phyloP scores from a whole-genome alignment of 2,797 vertebrate genomes.

The Acanthopagrus latus region DNA sequence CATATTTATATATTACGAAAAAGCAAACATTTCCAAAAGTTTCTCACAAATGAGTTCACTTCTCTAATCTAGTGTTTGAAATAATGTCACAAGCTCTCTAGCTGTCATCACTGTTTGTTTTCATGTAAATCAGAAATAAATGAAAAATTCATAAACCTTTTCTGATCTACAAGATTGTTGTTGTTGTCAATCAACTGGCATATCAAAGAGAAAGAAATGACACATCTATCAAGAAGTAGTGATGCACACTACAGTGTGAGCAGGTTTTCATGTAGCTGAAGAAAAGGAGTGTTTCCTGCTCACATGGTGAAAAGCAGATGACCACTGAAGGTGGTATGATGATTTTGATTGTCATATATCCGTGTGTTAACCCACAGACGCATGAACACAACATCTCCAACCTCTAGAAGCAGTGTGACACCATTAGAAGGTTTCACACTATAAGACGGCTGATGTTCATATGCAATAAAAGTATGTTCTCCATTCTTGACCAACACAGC shows the following conservation, averaged over 20 bases:
- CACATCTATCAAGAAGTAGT: background rate
- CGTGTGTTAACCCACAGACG: accelerated
- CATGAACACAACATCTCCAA: conserved; percentile 67
- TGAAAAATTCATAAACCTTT: background rate
- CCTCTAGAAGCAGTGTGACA: conserved; percentile 58
- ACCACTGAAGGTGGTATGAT: conserved; percentile 62
- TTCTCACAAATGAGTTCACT: background rate
- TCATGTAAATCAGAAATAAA: background rate
- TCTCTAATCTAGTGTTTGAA: background rate
- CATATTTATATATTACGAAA: background rate
- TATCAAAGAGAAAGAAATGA: too few species aligned
- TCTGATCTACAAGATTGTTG: background rate
- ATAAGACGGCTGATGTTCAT: accelerated
- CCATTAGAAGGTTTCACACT: background rate
- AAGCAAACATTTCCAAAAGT: background rate
- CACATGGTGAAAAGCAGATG: conserved; percentile 66
- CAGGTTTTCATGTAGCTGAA: accelerated
- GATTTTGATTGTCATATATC: background rate
- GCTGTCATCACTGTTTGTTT: background rate
- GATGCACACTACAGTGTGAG: background rate
- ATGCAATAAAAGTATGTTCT: conserved; percentile 13
- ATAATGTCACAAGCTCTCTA: background rate
- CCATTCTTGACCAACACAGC: conserved; percentile 50
- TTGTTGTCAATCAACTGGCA: background rate
- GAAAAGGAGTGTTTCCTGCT: conserved; percentile 6